These are phyloP conservation scores for Lamproptera curius DNA, from an alignment of 2,888 invertebrate genomes.

Conservation along the genomic window DNA sequence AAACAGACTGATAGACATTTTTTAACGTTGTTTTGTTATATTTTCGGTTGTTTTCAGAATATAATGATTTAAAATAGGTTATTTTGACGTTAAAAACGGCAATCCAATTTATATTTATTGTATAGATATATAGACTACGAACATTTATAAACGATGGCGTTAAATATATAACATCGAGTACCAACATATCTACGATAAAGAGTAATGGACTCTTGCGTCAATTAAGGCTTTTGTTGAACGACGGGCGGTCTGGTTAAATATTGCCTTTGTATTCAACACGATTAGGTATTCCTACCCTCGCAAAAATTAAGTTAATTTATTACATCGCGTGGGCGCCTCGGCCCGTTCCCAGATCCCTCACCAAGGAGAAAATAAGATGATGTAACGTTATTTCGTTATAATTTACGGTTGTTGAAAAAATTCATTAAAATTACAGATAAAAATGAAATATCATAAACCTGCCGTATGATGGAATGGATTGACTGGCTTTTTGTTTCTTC, in stretches of 20 bases:
- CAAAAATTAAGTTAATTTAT: slow-evolving; percentile 17
- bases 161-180: not conserved
- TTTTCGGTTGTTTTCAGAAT: too few species aligned
- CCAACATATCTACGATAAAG: not conserved
- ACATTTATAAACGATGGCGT: slow-evolving; percentile 2
- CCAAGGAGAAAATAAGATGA: too few species aligned
- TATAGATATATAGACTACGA: not conserved
- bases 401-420: too few species aligned
- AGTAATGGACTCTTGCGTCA: slow-evolving; percentile 29
- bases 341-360: slow-evolving; percentile 1
- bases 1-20: too few species aligned
- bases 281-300: slow-evolving; percentile 11
- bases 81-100: not conserved
- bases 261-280: slow-evolving; percentile 18
- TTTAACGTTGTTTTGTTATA: too few species aligned
- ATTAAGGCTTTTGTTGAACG: slow-evolving; percentile 34
- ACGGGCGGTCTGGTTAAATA: slow-evolving; percentile 23
- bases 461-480: too few species aligned
- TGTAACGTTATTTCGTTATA: too few species aligned
- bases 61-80: too few species aligned
- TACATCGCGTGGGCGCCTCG: slow-evolving; percentile 2
- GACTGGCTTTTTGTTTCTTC: too few species aligned
- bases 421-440: too few species aligned
- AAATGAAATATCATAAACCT: too few species aligned
- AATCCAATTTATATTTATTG: too few species aligned